Evolutionary conservation across 2,888 invertebrate species (phyloP).

Genomic region (Steinernema carpocapsae): DNA sequence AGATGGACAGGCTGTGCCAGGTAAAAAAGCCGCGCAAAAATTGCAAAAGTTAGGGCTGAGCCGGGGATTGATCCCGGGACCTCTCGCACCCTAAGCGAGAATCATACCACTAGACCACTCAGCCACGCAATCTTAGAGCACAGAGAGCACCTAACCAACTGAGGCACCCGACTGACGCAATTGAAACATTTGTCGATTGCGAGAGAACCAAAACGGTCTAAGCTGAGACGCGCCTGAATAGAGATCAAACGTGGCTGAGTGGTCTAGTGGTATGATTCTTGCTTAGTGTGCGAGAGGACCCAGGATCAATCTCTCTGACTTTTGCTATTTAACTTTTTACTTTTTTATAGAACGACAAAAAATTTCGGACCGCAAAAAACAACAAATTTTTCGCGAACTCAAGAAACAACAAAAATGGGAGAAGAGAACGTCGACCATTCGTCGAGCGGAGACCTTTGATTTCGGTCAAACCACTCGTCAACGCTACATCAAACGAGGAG

Average conservation of each 20-base stretch:
- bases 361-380: constrained; percentile 35
- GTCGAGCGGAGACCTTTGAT: constrained; percentile 17
- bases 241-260: no score
- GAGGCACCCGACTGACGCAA: no score
- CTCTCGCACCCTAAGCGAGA: constrained; percentile 66
- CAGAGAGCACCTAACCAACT: no score
- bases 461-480: constrained; percentile 14
- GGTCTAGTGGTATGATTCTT: constrained; percentile 65
- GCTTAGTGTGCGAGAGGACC: constrained; percentile 65
- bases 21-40: not conserved
- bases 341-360: constrained; percentile 26
- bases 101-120: constrained; percentile 65
- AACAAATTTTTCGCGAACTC: constrained; percentile 25
- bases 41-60: constrained; percentile 50
- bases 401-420: constrained; percentile 35
- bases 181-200: no score
- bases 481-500: constrained; percentile 5
- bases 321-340: not conserved
- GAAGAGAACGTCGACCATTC: not conserved
- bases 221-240: no score
- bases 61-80: constrained; percentile 63
- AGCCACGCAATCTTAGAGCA: no score
- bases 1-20: not conserved
- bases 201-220: no score
- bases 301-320: constrained; percentile 60